Base-by-base conservation (phyloP, 1,140 invertebrate species). In the Paraescarpia echinospica region DNA sequence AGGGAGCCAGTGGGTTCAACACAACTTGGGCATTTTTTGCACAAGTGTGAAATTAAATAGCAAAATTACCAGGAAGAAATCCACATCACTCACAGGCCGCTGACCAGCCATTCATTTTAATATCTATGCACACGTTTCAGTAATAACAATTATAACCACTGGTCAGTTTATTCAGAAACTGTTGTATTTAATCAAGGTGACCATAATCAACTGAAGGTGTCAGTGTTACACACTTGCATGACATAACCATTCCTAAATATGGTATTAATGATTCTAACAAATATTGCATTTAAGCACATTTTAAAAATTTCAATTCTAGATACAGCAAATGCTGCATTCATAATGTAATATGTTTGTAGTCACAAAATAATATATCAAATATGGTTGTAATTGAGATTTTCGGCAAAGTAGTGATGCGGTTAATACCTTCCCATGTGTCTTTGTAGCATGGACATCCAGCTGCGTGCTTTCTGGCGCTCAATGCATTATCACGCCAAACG, bases 381-480 rank as follows among this genome's bases (percentile, higher is more conserved):
- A 34, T 18, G 35, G n/a, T 41, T 31, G 90, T 90, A 90, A 90
- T 33, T 22, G 48, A 77, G 18, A 48, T 33, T 0, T 41, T 77
- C 59, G 8, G 59, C 22, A 77, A 18, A 2, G 22, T 31, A 12
- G 4, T 77, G 22, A 41, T 35, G 90, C 14, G 31, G 90, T 35
- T 0, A 77, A 77, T 90, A 91, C 33, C 18, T 91, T 34, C 34
- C 48, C 41, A 91, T 35, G 34, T 14, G 8, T 27, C 34, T 92
- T 77, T 94, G 92, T 93, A 96, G 96, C 35, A 95, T 96, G 93
- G 96, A 96, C 92, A 95, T 96, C 93, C 96, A 96, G 92, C 94
- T 96, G 34, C 94, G 96, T 91, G 96, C 96, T 1, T 96, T 96
- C 94, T 96, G 96, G 96, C 94, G 96, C 91, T 96, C 95, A n/a